Percentiles rank a stretch among this genome's conserved stretches.
Evolutionary conservation across 2,797 vertebrate species (phyloP).

Genomic region (Cynopterus sphinx): DNA sequence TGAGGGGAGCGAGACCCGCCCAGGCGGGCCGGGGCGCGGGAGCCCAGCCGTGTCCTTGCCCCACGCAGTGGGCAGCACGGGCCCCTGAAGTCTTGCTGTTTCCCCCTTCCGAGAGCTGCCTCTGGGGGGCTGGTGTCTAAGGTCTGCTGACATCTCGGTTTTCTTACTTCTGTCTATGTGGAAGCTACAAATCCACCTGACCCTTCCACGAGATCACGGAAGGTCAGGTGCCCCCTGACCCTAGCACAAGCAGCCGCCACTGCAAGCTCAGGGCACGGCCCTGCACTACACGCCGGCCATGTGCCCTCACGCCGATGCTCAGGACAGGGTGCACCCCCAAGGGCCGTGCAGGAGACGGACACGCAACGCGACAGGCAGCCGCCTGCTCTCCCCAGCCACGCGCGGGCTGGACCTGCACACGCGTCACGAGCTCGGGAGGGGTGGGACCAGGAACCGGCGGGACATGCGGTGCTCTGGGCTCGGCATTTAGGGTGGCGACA

Average conservation of each 20-base stretch:
- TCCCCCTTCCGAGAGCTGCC: neutral
- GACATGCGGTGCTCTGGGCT: neutral
- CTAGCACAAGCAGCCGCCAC: neutral
- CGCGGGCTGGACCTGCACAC: neutral
- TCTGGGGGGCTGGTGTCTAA: rapidly evolving
- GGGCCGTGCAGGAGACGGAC: neutral
- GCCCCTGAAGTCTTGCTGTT: neutral
- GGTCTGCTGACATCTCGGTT: neutral
- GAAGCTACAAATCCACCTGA: neutral
- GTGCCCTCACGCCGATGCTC: rapidly evolving
- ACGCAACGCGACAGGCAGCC: rapidly evolving
- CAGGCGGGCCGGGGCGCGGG: neutral
- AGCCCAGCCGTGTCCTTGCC: no score
- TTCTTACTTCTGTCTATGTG: neutral
- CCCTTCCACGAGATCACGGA: neutral
- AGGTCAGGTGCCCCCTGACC: neutral
- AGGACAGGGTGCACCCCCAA: neutral
- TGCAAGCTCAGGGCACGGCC: rapidly evolving
- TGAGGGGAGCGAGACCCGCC: no score
- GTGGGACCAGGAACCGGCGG: neutral
- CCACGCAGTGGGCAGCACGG: neutral
- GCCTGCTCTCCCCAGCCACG: neutral
- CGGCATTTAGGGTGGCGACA: neutral
- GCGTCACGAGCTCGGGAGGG: neutral
- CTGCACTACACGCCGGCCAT: rapidly evolving